phyloP scores from a whole-genome alignment of 1,140 invertebrate species.

The Atopsyche davidsoni region DNA sequence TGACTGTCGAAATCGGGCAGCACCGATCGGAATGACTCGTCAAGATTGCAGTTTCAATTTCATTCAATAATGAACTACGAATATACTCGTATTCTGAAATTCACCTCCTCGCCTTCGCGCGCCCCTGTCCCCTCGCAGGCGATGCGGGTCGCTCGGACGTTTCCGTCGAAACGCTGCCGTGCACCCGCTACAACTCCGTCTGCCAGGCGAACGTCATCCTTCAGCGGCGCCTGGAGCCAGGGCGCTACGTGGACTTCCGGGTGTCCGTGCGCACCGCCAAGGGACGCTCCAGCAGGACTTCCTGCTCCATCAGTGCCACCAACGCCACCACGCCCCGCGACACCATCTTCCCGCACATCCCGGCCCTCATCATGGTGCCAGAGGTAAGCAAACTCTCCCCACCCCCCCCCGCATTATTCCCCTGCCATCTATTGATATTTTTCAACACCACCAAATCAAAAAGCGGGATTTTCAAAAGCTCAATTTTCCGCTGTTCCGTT shows the following conservation, averaged over 20 bases:
- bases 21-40: slow-evolving; percentile 16
- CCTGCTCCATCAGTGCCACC: slow-evolving; percentile 76
- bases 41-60: slow-evolving; percentile 15
- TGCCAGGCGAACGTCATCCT: slow-evolving; percentile 80
- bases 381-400: slow-evolving; percentile 57
- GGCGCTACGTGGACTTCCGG: slow-evolving; percentile 73
- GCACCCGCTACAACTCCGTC: slow-evolving; percentile 73
- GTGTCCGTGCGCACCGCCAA: slow-evolving; percentile 71
- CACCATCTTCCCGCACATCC: slow-evolving; percentile 78
- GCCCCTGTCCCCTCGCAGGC: too few relatives aligned
- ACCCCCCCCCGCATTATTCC: too few relatives aligned
- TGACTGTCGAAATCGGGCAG: slow-evolving; percentile 15
- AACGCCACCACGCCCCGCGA: slow-evolving; percentile 71
- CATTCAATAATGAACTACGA: too few relatives aligned
- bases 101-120: not conserved
- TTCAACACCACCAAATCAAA: too few relatives aligned
- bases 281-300: slow-evolving; percentile 67
- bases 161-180: slow-evolving; percentile 70
- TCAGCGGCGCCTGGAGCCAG: slow-evolving; percentile 63
- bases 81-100: not conserved
- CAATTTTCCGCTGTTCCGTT: too few relatives aligned
- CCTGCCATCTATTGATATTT: too few relatives aligned
- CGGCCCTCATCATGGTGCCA: slow-evolving; percentile 69
- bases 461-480: too few relatives aligned
- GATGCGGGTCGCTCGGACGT: slow-evolving; percentile 62